Percentiles rank a stretch among this genome's conserved stretches.
These are phyloP conservation scores for Sitta europaea DNA, from an alignment of 2,113 vertebrate genomes.

Conservation along the genomic window DNA sequence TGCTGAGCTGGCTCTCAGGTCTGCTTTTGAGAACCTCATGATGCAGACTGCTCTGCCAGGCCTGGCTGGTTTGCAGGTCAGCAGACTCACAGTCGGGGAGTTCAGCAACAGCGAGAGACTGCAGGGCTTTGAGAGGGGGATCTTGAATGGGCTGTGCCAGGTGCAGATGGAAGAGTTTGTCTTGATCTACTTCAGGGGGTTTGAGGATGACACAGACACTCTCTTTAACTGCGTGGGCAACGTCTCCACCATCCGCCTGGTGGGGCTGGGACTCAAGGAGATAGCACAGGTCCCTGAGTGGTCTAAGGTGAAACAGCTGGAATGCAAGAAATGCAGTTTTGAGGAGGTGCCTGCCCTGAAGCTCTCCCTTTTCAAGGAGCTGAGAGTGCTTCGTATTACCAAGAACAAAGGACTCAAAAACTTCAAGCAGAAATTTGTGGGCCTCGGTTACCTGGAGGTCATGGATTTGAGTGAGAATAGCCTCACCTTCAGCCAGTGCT, in stretches of 20 bases:
- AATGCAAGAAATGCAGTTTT: conserved; percentile 6
- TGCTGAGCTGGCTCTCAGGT: conserved; percentile 61
- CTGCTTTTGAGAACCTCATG: conserved; percentile 56
- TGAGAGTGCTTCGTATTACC: conserved; percentile 62
- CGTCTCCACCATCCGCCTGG: conserved; percentile 64
- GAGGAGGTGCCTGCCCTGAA: neutral
- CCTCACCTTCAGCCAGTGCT: conserved; percentile 39
- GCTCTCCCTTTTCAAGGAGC: conserved; percentile 58
- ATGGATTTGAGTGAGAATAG: conserved; percentile 73
- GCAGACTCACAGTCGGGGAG: conserved; percentile 66
- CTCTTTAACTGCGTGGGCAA: conserved; percentile 67
- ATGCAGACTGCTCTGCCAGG: conserved; percentile 64
- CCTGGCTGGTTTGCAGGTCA: conserved; percentile 65
- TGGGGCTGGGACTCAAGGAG: rapidly evolving
- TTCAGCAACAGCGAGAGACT: neutral
- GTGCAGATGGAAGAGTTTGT: conserved; percentile 68
- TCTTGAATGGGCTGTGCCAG: conserved; percentile 67
- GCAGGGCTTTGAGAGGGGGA: neutral
- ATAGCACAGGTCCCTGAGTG: neutral
- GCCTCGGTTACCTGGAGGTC: conserved; percentile 49
- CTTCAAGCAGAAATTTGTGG: neutral
- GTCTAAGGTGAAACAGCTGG: conserved; percentile 57
- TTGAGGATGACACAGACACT: neutral
- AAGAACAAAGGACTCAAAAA: neutral
- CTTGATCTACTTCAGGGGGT: neutral